Evolutionary conservation across 2,797 vertebrate species (phyloP).

Genomic region (Lepus townsendii): DNA sequence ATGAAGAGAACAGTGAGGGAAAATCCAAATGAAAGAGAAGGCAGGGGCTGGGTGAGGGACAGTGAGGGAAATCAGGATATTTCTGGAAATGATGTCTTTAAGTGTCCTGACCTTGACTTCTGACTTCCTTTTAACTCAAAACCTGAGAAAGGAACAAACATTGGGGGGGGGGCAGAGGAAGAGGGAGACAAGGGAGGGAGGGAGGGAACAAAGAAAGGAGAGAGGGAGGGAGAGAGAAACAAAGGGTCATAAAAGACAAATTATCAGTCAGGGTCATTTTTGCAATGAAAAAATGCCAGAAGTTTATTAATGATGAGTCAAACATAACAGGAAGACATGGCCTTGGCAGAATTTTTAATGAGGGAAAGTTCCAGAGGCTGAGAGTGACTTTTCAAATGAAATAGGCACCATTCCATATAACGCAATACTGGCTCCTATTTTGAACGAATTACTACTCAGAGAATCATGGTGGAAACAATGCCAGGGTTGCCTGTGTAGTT

Average conservation of each 20-base stretch:
- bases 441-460: not conserved
- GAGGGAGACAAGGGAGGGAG: not conserved
- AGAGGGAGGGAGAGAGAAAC: not conserved
- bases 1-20: not conserved
- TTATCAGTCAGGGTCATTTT: not conserved
- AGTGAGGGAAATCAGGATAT: not conserved
- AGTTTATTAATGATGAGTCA: not conserved
- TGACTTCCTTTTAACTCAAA: not conserved
- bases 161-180: not conserved
- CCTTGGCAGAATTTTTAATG: not conserved
- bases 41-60: rapidly evolving
- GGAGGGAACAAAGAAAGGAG: not conserved
- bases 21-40: not conserved
- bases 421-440: not conserved
- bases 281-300: not conserved
- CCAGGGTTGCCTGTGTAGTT: not conserved
- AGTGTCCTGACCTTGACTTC: not conserved
- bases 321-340: not conserved
- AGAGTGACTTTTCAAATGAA: not conserved
- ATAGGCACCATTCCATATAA: not conserved
- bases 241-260: not conserved
- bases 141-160: not conserved
- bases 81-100: not conserved
- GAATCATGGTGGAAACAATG: not conserved
- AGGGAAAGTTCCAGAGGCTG: not conserved